Percentiles rank a stretch among this genome's conserved stretches.
phyloP scores from a whole-genome alignment of 2,797 vertebrate genomes.

The Valencia hispanica region DNA sequence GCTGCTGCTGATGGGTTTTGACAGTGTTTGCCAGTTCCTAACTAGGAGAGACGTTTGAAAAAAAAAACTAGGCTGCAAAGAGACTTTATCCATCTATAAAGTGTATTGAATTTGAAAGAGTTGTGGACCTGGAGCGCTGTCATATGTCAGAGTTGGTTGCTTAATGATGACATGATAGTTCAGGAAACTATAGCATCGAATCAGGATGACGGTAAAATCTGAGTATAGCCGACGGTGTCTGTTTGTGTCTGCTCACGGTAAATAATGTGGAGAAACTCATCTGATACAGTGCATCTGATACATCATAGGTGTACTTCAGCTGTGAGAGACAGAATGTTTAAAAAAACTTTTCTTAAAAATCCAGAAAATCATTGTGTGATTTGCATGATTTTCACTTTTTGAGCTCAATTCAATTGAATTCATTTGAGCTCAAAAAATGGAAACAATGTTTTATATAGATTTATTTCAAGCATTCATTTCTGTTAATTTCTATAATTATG shows the following conservation, averaged over 20 bases:
- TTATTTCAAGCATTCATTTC: too few species aligned
- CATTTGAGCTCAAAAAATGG: background rate
- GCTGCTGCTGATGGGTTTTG: slow-evolving; percentile 30
- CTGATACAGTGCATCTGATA: background rate
- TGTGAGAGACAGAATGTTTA: too few species aligned
- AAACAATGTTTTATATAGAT: too few species aligned
- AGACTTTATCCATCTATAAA: slow-evolving; percentile 17
- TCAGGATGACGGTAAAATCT: slow-evolving; percentile 1
- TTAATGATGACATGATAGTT: slow-evolving; percentile 39
- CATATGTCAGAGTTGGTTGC: slow-evolving; percentile 14
- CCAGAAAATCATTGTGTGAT: too few species aligned
- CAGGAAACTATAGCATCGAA: slow-evolving; percentile 1
- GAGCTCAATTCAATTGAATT: too few species aligned
- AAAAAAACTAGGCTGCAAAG: slow-evolving; percentile 12
- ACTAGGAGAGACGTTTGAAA: slow-evolving; percentile 28
- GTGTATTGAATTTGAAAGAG: slow-evolving; percentile 34
- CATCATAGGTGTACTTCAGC: too few species aligned
- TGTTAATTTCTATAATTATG: too few species aligned
- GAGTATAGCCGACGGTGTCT: slow-evolving; percentile 6
- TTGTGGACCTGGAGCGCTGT: slow-evolving; percentile 11
- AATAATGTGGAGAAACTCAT: background rate
- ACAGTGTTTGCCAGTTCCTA: slow-evolving; percentile 28
- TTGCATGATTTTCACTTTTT: too few species aligned
- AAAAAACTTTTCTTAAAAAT: too few species aligned
- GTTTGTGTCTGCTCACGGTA: background rate